Evolutionary conservation across 2,113 vertebrate genomes (phyloP).

Genomic region (Sphyrna mokarran): DNA sequence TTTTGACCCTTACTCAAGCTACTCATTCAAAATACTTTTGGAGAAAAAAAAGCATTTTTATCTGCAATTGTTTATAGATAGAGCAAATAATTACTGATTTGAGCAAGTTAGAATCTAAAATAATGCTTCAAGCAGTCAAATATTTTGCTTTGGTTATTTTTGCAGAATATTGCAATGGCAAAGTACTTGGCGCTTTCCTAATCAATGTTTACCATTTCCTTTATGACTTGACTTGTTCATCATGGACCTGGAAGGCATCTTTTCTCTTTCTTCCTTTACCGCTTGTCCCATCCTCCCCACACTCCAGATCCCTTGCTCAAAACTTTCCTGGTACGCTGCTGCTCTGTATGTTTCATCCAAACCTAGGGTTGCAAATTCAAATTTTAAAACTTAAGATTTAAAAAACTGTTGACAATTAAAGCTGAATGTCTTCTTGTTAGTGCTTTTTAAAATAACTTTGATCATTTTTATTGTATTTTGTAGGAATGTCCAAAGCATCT

Average conservation of each 20-base stretch:
- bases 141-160: background rate
- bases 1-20: background rate
- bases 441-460: slow-evolving; percentile 40
- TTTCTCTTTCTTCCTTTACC: background rate
- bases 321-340: background rate
- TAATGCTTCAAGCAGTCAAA: background rate
- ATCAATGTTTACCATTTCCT: background rate
- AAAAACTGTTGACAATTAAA: background rate
- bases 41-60: background rate
- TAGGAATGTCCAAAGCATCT: slow-evolving; percentile 72
- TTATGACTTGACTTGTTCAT: background rate
- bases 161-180: background rate
- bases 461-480: slow-evolving; percentile 39
- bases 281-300: background rate
- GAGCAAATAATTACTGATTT: background rate
- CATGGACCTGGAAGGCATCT: background rate
- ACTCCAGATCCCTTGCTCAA: background rate
- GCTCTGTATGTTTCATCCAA: background rate
- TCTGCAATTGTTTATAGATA: background rate
- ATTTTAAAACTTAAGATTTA: background rate
- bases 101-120: background rate
- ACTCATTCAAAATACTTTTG: background rate
- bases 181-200: background rate
- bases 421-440: background rate
- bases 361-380: background rate